Conservation (phyloP, 2,113 vertebrate species). For the Albula glossodonta region DNA sequence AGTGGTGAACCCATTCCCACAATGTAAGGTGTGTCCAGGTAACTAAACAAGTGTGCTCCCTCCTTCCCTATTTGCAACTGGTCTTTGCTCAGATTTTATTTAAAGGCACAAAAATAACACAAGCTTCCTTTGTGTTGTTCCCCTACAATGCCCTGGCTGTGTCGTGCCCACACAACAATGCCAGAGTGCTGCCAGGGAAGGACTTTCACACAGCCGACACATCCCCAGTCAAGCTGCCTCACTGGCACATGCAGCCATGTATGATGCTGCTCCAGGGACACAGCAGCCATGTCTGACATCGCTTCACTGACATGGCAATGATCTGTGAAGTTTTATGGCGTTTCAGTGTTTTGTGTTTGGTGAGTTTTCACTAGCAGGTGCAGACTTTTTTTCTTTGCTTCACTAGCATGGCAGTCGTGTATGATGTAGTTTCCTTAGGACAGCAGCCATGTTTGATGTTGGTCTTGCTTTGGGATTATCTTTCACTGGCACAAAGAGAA, state of each 20-base stretch:
- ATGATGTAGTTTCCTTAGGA: not conserved
- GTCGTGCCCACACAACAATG: slow-evolving; percentile 3
- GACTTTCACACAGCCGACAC: not conserved
- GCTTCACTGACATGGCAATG: too few relatives aligned
- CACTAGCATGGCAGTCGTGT: not conserved
- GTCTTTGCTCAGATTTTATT: not conserved
- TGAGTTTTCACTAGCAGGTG: too few relatives aligned
- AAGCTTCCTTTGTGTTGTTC: not conserved
- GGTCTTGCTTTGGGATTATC: not conserved
- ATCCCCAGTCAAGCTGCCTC: not conserved
- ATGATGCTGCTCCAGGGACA: too few relatives aligned
- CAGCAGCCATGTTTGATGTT: not conserved
- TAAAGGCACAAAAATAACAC: not conserved
- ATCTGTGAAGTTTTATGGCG: too few relatives aligned
- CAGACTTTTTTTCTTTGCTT: not conserved
- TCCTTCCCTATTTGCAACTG: not conserved
- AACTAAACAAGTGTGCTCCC: not conserved
- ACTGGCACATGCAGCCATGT: too few relatives aligned
- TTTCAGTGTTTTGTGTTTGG: too few relatives aligned
- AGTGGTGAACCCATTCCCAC: not conserved
- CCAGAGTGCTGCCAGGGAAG: not conserved
- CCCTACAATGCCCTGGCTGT: not conserved
- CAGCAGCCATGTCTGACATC: too few relatives aligned
- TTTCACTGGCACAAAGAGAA: not conserved
- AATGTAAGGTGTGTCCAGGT: not conserved